Evolutionary conservation across 2,888 invertebrate genomes (phyloP), one percentile per base, ranked within the genome.

Genomic region (Eupithecia insigniata): DNA sequence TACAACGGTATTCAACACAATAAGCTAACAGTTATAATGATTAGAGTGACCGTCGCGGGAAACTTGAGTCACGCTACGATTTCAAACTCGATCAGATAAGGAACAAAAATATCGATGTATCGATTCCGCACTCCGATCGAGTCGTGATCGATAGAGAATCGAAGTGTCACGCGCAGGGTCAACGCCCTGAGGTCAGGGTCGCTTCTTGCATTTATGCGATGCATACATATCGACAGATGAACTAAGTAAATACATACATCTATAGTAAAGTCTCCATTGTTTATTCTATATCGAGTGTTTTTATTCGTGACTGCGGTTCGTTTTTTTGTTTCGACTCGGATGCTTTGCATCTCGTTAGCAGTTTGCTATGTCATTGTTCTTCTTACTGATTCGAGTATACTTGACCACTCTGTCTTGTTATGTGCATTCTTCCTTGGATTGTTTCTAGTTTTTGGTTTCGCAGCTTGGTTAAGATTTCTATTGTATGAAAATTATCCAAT

Each of bases 141-240:
- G 92, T 94, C 94, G 93, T 93, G 94, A 93, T 93, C 93, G 92
- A 93, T 93, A 90, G 92, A 90, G 89, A 90, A 92, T 92, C 92
- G 90, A 92, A 93, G 91, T 93, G 93, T 93, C 94, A 94, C 94
- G 94, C 88, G 90, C 90, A 86, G 87, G 92, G 89, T 92, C 89
- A 82, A 87, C 85, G 91, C 84, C 91, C 93, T 85, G 79, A 81
- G 93, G 93, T 94, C 93, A 93, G 91, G 94, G 94, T 92, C 93
- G 91, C 82, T 69, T 84, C 87, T 87, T 88, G 90, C 90, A 90
- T 90, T 88, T 87, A 87, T 88, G 92, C 89, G 89, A 87, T 86
- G 82, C 77, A 79, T 75, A 76, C 77, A 80, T 77, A 76, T 86
- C 87, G 88, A 87, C 88, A 90, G 90, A 89, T 90, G 89, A 90